Evolutionary conservation across 2,797 vertebrate genomes (phyloP).

Genomic region (Distichodus sexfasciatus): DNA sequence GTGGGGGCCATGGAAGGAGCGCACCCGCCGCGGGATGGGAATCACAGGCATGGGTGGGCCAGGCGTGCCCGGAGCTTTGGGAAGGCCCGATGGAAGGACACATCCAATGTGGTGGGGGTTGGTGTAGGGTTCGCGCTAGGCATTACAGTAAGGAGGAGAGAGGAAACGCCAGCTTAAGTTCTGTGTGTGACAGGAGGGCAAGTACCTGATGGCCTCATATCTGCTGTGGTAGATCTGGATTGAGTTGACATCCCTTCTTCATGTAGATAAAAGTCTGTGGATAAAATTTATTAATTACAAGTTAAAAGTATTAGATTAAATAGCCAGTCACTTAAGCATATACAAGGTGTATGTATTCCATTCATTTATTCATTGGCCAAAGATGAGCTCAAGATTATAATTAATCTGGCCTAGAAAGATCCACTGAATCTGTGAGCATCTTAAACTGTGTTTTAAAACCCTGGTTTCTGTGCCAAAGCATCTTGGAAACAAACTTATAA

Average conservation of each 20-base stretch:
- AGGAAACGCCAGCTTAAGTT: not conserved
- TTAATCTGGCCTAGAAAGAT: too few relatives aligned
- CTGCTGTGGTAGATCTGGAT: not conserved
- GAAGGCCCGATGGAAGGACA: constrained; percentile 54
- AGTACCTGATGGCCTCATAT: not conserved
- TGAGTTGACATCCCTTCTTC: not conserved
- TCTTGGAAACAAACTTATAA: too few relatives aligned
- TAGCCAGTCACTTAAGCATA: too few relatives aligned
- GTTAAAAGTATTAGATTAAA: too few relatives aligned
- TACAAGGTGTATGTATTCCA: too few relatives aligned
- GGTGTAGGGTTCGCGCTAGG: constrained; percentile 42
- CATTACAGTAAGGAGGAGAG: constrained; percentile 61
- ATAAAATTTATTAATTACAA: not conserved
- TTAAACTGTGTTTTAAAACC: too few relatives aligned
- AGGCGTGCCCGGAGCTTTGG: constrained; percentile 63
- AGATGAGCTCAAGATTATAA: too few relatives aligned
- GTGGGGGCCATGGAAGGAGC: constrained; percentile 97
- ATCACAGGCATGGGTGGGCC: constrained; percentile 91
- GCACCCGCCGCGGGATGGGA: constrained; percentile 95
- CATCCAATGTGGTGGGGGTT: constrained; percentile 44
- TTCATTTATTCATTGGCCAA: too few relatives aligned
- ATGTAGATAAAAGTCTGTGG: not conserved
- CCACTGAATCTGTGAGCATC: too few relatives aligned
- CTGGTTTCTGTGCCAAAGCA: too few relatives aligned
- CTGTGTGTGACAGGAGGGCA: not conserved